Conservation (phyloP, 1,140 invertebrate species). For the Caenorhabditis briggsae region DNA sequence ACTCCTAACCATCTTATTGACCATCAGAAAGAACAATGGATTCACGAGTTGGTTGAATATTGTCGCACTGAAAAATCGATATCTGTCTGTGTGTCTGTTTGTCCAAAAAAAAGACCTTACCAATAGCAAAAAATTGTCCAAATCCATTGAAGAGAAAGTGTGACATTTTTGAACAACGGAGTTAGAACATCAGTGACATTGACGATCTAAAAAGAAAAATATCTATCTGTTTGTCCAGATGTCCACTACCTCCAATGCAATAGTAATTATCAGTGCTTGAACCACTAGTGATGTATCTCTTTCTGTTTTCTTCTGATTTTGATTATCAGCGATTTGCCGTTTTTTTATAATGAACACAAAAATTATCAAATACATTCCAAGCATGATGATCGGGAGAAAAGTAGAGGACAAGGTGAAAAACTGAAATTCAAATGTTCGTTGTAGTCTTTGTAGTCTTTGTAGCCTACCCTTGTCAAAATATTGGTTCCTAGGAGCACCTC, state of each 20-base stretch:
- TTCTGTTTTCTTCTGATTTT: slow-evolving; percentile 14
- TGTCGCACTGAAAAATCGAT: slow-evolving; percentile 5
- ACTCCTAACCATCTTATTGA: slow-evolving; percentile 54
- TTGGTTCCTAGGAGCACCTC: slow-evolving; percentile 43
- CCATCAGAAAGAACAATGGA: slow-evolving; percentile 40
- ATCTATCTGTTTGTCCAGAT: not conserved
- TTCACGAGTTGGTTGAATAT: slow-evolving; percentile 56
- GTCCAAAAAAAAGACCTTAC: not conserved
- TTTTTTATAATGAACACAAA: slow-evolving; percentile 56
- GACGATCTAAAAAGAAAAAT: not conserved
- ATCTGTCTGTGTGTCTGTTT: not conserved
- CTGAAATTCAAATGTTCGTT: slow-evolving; percentile 13
- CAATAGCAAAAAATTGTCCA: slow-evolving; percentile 57
- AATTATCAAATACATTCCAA: slow-evolving; percentile 45
- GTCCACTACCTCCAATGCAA: slow-evolving; percentile 47
- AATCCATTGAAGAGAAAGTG: slow-evolving; percentile 31
- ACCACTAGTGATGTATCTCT: slow-evolving; percentile 30
- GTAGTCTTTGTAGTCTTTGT: not conserved
- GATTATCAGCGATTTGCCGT: not conserved
- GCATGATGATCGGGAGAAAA: slow-evolving; percentile 30
- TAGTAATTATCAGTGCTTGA: slow-evolving; percentile 48
- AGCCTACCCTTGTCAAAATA: slow-evolving; percentile 38
- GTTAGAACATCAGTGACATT: slow-evolving; percentile 50
- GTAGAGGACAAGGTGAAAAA: slow-evolving; percentile 54
- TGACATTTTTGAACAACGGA: slow-evolving; percentile 14